Base-by-base conservation (phyloP, 1,140 invertebrate genomes). In the Lepidurus packardi region DNA sequence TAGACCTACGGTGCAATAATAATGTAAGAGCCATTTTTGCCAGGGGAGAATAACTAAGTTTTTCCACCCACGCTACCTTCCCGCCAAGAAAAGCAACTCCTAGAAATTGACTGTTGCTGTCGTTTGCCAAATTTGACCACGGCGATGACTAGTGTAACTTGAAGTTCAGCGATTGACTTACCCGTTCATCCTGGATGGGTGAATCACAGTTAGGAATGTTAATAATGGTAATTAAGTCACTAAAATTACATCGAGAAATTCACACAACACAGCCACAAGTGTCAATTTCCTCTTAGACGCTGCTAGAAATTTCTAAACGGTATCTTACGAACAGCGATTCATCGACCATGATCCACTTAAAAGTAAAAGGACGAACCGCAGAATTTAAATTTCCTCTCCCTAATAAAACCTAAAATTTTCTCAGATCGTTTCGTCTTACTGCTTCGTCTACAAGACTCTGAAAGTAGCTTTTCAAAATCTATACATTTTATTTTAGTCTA, bases 161-260 rank as follows among this genome's bases (percentile, higher is more conserved):
- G 7, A 7, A n/a, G 53, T 7, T 7, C 21, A 65, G 21, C 16
- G 53, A 11, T 13, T n/a, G 13, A 65, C 53, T 65, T 65, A 65
- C 53, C 53, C 53, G 53, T 65, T 65, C 53, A 65, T 65, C 53
- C 53, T 65, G 16, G 53, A 65, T 21, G 53, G 21, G 6, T 65
- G 53, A 21, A 65, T 65, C 53, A 65, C 53, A 65, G 53, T 65
- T 13, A 9, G 53, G 53, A 65, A 65, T 65, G 53, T 65, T 65
- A 65, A 13, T 11, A n/a, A 21, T n/a, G 53, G 21, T 65, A 65
- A 1, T 65, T 65, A 65, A 65, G 53, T 65, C 53, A 65, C 53
- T n/a, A 65, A 65, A n/a, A n/a, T 65, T 65, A 65, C 53, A 65
- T 65, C n/a, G 53, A 65, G 53, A 65, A 65, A 65, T 65, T 13